Base-by-base conservation (phyloP, 2,888 invertebrate genomes). In the Synanthedon andrenaeformis region DNA sequence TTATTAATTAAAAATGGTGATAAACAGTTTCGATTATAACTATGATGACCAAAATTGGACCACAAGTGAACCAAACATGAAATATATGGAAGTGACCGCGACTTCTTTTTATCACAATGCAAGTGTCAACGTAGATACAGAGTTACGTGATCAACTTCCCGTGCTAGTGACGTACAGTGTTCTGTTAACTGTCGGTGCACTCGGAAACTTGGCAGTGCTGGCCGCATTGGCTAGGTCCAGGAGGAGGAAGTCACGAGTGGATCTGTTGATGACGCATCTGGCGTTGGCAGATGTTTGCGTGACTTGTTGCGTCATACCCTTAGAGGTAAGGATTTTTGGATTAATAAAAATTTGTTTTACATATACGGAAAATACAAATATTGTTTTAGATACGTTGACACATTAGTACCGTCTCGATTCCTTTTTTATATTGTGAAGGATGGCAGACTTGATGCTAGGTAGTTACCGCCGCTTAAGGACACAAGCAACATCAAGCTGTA, bases 251-350 rank as follows among this genome's bases (percentile, higher is more conserved):
- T 92, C 92, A 0, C 79, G 94, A 35, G 92, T 95, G n/a, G 93
- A 93, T 56, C 70, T 94, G 58, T 90, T 95, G 84, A 94, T 95
- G 74, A 90, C 93, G 53, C 93, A 95, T 70, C 80, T 95, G 52
- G 91, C 94, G 0, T 82, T 93, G 1, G 95, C 95, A 2, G 95
- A 96, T 76, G 88, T 95, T 5, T 90, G 94, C 52, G 95, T 95
- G 28, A 93, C 94, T 0, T 94, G 94, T 67, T 89, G 94, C 52
- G 93, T 93, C 79, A 93, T 94, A 59, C 94, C 94, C 0, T 69
- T 92, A 10, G 92, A 93, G 89, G 91, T 91, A 67, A 86, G 81
- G 55, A 4, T 41, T 41, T 50, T 35, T 35, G 35, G 35, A 35
- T 35, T 35, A 35, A 35, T 10, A 35, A 35, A 35, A 35, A 35